phyloP scores from a whole-genome alignment of 30 jellyfish, hydroid and myxozoan species.

The Hydra vulgaris region DNA sequence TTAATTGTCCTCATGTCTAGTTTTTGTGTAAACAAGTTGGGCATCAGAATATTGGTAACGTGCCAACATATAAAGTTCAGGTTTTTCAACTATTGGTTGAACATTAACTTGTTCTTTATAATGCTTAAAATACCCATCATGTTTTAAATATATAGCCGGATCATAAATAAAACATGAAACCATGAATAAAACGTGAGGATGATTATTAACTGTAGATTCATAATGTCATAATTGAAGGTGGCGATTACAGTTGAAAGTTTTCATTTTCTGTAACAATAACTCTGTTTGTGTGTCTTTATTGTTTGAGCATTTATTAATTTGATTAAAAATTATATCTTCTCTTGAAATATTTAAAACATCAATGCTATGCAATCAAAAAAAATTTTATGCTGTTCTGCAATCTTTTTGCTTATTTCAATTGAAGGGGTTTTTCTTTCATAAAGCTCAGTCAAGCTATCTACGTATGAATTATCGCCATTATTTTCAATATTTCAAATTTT shows the following conservation, averaged over 20 bases:
- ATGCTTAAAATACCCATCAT: neutral
- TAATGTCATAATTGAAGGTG: neutral
- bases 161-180: constrained; percentile 2
- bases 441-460: no score
- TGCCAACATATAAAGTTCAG: neutral
- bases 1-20: no score
- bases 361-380: neutral
- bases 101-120: neutral
- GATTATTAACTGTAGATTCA: no score
- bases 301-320: neutral
- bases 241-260: neutral
- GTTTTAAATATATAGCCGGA: neutral
- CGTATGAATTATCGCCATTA: no score
- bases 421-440: neutral
- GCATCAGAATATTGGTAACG: neutral
- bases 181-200: neutral
- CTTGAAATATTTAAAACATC: neutral
- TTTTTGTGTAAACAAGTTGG: neutral
- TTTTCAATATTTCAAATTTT: neutral
- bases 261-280: neutral
- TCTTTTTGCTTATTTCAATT: neutral
- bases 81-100: constrained; percentile 6
- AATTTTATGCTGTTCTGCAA: neutral
- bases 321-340: neutral
- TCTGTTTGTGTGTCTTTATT: no score